Conservation (phyloP, 2,113 vertebrate species). For the Cynocephalus volans region DNA sequence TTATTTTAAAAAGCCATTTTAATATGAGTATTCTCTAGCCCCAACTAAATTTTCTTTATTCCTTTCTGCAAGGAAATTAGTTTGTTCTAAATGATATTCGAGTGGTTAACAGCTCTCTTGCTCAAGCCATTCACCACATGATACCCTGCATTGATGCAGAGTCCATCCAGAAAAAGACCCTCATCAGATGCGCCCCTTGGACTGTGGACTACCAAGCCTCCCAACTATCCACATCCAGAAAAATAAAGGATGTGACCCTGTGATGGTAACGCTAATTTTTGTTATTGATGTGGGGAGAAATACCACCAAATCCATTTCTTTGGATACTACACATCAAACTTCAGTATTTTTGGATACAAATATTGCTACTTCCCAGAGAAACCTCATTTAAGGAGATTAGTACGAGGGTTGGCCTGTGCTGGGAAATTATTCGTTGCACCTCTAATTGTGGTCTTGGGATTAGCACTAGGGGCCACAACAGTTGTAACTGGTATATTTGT, state of each 20-base stretch:
- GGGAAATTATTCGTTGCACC: constrained; percentile 97
- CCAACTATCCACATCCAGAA: constrained; percentile 96
- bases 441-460: constrained; percentile 94
- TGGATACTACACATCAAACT: constrained; percentile 98
- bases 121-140: too few species aligned
- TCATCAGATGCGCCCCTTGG: too few species aligned
- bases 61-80: constrained; percentile 41
- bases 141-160: too few species aligned
- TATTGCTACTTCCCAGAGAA: constrained; percentile 98
- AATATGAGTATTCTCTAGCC: not conserved
- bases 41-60: constrained; percentile 6
- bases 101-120: not conserved
- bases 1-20: constrained; percentile 9
- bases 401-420: constrained; percentile 97
- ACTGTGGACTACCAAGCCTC: too few species aligned
- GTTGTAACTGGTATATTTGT: constrained; percentile 97
- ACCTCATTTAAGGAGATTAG: constrained; percentile 96
- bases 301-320: constrained; percentile 98
- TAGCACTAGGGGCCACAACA: constrained; percentile 96
- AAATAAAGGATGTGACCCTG: constrained; percentile 98
- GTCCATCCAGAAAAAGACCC: too few species aligned
- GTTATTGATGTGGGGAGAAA: constrained; percentile 98
- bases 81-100: constrained; percentile 45
- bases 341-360: constrained; percentile 99
- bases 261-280: constrained; percentile 99